Evolutionary conservation across 2,797 vertebrate species (phyloP), one percentile per base, ranked within the genome.

Genomic region (Bradypodion pumilum): DNA sequence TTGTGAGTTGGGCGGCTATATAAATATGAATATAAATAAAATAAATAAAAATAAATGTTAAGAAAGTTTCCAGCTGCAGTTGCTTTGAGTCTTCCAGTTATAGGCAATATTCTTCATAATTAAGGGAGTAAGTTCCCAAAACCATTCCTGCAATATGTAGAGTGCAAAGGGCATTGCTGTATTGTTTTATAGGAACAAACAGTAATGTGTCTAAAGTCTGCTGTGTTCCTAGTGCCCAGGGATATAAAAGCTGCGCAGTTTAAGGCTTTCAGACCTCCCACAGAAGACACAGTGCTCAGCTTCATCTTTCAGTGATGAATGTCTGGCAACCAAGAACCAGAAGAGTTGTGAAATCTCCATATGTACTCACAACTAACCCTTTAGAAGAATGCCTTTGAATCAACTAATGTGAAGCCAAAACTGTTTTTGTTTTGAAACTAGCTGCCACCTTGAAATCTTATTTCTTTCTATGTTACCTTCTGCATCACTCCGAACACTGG

Each of bases 51-150:
- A 56, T 4, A 56, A 56, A 21, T 56, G 4, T n/a, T 16, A 56
- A 56, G 52, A 56, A 56, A 56, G 82, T 90, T 80, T 83, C 83
- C 72, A 40, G 60, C 49, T 86, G 85, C 42, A 87, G 74, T 49
- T 49, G 25, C 0, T 27, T 16, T 49, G 40, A 88, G 37, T 3
- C 35, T 42, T 88, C 82, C 32, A n/a, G 72, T 25, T 46, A 82
- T 76, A 81, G 29, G 69, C 60, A 91, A 63, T 1, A 82, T 23
- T 42, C 19, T 35, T 2, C 46, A 60, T 0, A 3, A 56, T 56
- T 56, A 23, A 86, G 44, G 27, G 37, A n/a, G 1, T 10, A 25
- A 42, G 15, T 1, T 56, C 21, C 16, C 29, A 10, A 32, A 10
- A 65, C 10, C 16, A 1, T 15, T n/a, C 21, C 21, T 37, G 63